Evolutionary conservation across 2,888 invertebrate species (phyloP).

Genomic region (Meandrusa payeni): DNA sequence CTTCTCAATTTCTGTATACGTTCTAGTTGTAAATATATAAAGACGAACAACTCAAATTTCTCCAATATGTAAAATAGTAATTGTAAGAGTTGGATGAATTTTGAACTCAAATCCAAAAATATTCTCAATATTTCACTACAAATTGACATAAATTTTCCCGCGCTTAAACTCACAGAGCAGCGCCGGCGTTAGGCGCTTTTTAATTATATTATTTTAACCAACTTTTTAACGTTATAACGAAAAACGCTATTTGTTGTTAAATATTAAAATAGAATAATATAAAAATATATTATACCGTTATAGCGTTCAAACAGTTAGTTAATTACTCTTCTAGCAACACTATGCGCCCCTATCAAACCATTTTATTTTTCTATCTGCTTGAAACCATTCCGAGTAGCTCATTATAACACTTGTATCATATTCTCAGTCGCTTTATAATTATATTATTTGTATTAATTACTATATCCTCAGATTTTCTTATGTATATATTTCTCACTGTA

Average conservation of each 20-base stretch:
- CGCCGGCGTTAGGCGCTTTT: constrained; percentile 28
- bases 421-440: background rate
- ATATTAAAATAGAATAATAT: no score
- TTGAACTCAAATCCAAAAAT: no score
- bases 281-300: no score
- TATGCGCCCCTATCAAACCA: no score
- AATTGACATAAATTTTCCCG: constrained; percentile 11
- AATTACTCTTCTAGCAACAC: background rate
- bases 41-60: constrained; percentile 8
- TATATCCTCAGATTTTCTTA: background rate
- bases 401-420: background rate
- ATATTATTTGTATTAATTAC: constrained; percentile 3
- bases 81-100: background rate
- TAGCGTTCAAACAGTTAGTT: no score
- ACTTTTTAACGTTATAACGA: constrained; percentile 13
- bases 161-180: constrained; percentile 36
- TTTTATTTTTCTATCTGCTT: background rate
- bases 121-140: background rate
- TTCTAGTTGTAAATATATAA: no score
- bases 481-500: background rate
- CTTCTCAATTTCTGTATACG: no score
- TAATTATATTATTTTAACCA: background rate
- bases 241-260: no score
- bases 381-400: no score
- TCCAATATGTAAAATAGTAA: background rate